A percentile compares a stretch with the other conserved stretches of the same genome.
Conservation (phyloP, 2,888 invertebrate genomes). For the Acanthoscelides obtectus region DNA sequence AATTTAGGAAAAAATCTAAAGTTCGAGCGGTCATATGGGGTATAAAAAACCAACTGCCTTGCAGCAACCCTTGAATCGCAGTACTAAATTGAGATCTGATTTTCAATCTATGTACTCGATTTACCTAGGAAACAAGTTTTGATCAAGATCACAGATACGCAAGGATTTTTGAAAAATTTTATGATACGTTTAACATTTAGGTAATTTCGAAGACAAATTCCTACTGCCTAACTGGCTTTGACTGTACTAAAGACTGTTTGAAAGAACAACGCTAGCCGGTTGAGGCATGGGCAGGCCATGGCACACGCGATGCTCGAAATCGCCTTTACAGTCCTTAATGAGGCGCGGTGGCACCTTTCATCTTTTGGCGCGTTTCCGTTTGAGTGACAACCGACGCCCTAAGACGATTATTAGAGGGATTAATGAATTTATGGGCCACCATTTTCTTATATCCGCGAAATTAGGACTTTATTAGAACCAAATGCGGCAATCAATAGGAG, state of each 20-base stretch:
- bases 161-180: too few species aligned
- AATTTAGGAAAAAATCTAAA: too few species aligned
- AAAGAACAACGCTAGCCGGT: background rate
- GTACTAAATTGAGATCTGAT: too few species aligned
- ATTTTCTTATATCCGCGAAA: background rate
- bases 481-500: background rate
- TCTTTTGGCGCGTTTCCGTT: background rate
- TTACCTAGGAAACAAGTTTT: too few species aligned
- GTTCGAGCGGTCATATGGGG: too few species aligned
- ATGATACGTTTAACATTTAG: too few species aligned
- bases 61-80: too few species aligned
- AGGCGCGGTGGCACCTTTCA: slow-evolving; percentile 18
- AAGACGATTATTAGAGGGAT: background rate
- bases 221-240: too few species aligned
- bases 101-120: too few species aligned
- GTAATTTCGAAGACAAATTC: too few species aligned
- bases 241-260: background rate
- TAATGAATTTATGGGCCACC: background rate
- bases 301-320: slow-evolving; percentile 10
- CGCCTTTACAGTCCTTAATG: slow-evolving; percentile 26
- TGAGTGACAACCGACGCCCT: background rate
- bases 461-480: background rate
- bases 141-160: too few species aligned
- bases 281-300: background rate
- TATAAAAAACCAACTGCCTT: too few species aligned